Conservation (phyloP, 1,140 invertebrate genomes). For the Neodiprion virginianus region DNA sequence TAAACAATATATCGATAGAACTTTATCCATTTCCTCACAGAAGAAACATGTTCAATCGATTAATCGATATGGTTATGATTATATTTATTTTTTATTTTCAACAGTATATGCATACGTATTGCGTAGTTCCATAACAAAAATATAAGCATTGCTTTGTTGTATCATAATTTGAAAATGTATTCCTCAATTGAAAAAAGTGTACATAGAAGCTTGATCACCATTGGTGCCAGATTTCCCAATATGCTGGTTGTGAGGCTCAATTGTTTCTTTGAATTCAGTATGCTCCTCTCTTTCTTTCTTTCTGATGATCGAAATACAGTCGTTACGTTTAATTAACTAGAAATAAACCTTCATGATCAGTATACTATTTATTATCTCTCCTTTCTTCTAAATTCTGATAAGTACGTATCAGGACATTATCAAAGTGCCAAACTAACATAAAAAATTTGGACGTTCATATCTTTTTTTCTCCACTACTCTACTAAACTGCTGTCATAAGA, state of each 20-base stretch:
- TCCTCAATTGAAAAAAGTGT: neutral
- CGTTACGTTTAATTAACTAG: neutral
- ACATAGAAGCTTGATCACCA: constrained; percentile 2
- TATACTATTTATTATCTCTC: neutral
- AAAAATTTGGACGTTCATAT: no score
- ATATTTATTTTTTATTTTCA: no score
- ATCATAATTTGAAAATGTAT: neutral
- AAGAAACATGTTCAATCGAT: no score
- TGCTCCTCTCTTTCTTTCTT: neutral
- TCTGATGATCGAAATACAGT: neutral
- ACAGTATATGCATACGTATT: no score
- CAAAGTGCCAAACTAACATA: no score
- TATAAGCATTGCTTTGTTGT: no score
- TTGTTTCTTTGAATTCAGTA: neutral
- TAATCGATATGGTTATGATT: no score
- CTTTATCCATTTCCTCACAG: no score
- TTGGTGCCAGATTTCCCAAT: neutral
- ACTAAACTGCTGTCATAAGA: neutral
- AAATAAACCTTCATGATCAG: neutral
- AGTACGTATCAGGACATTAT: no score
- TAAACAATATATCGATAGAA: no score
- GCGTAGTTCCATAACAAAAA: neutral
- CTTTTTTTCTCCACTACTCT: no score
- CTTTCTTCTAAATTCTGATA: neutral
- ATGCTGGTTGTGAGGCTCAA: no score